These are phyloP conservation scores for Helarctos malayanus DNA, from an alignment of 2,797 vertebrate genomes.

Conservation along the genomic window DNA sequence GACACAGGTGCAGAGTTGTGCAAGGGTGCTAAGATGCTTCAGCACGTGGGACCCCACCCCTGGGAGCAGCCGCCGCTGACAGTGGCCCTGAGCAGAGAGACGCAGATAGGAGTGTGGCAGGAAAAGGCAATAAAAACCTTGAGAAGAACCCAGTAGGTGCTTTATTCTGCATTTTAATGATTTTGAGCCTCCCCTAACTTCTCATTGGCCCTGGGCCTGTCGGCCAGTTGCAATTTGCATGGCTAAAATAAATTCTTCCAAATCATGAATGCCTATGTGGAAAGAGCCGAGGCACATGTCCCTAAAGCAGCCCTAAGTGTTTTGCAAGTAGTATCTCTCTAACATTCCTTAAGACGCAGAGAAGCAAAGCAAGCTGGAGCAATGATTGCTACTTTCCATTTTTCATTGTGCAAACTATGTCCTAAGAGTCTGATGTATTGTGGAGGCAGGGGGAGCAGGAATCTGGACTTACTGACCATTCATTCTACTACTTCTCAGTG, in stretches of 20 bases:
- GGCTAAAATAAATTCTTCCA: background rate
- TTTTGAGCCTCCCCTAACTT: background rate
- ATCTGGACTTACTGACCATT: background rate
- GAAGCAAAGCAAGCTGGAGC: background rate
- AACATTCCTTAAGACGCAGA: background rate
- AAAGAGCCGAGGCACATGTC: background rate
- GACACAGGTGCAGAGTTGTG: accelerated
- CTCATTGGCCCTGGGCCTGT: background rate
- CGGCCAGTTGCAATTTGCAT: background rate
- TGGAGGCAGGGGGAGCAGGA: accelerated
- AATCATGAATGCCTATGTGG: background rate
- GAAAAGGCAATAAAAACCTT: background rate
- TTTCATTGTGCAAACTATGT: background rate
- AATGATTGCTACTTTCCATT: background rate
- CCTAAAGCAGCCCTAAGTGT: background rate
- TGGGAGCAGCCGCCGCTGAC: accelerated
- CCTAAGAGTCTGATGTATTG: too few relatives aligned
- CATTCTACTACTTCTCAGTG: background rate
- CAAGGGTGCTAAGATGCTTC: background rate
- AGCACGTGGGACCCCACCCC: accelerated
- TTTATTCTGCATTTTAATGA: background rate
- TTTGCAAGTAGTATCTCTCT: background rate
- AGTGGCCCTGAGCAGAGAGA: background rate
- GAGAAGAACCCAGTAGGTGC: background rate
- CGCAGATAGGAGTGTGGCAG: background rate